Conservation (phyloP, 2,113 vertebrate genomes). For the Scalopus aquaticus region DNA sequence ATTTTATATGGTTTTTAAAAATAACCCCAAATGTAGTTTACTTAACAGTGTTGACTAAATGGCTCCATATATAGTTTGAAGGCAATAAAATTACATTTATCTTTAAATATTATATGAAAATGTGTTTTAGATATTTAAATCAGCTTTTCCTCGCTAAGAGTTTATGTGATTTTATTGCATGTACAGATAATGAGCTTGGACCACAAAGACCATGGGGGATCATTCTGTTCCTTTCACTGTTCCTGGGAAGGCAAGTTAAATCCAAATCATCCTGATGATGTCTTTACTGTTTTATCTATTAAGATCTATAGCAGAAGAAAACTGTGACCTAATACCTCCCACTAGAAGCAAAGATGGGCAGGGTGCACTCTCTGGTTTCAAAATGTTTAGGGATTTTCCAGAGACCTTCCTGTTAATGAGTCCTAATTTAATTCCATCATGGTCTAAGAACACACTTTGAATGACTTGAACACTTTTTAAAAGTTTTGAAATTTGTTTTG, state of each 20-base stretch:
- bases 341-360: background rate
- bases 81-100: background rate
- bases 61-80: background rate
- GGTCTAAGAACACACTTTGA: background rate
- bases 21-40: background rate
- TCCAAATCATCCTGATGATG: slow-evolving; percentile 4
- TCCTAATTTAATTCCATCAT: slow-evolving; percentile 21
- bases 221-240: background rate
- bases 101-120: background rate
- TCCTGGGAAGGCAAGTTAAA: background rate
- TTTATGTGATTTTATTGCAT: background rate
- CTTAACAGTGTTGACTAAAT: slow-evolving; percentile 24
- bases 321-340: background rate
- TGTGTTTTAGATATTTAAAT: slow-evolving; percentile 11
- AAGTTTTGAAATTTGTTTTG: slow-evolving; percentile 34
- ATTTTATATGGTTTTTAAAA: slow-evolving; percentile 5
- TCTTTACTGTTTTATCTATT: slow-evolving; percentile 7
- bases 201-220: background rate
- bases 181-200: background rate
- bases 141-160: background rate
- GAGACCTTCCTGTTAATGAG: slow-evolving; percentile 11
- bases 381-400: background rate
- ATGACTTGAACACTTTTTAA: slow-evolving; percentile 3
- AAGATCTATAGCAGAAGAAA: slow-evolving; percentile 1
- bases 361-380: background rate